phyloP scores from a whole-genome alignment of 2,113 vertebrate genomes.

The Elanoides forficatus region DNA sequence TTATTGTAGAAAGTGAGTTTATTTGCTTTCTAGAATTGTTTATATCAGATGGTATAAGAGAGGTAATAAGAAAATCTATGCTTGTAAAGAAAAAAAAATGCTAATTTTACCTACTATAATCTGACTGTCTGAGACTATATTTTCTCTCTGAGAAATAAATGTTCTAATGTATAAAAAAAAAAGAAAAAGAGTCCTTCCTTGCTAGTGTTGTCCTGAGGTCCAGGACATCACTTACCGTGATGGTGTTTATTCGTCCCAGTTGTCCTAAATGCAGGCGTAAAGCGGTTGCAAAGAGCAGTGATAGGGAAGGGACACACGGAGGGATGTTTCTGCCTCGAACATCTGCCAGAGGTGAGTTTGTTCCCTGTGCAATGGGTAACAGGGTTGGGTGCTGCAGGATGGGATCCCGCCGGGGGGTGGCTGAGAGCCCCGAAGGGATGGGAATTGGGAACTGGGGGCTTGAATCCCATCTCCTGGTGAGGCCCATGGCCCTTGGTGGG shows the following conservation, averaged over 20 bases:
- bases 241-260: background rate
- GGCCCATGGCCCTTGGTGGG: background rate
- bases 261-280: background rate
- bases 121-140: slow-evolving; percentile 88
- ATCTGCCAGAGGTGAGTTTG: background rate
- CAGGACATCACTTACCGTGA: background rate
- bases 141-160: slow-evolving; percentile 95
- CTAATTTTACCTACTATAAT: slow-evolving; percentile 92
- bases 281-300: rapidly evolving
- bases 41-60: slow-evolving; percentile 87
- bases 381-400: background rate
- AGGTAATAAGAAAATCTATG: slow-evolving; percentile 84
- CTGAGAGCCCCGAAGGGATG: background rate
- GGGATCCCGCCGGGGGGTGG: background rate
- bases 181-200: background rate
- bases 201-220: background rate
- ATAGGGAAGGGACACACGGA: background rate
- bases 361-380: background rate
- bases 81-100: slow-evolving; percentile 88
- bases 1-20: slow-evolving; percentile 90
- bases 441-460: background rate
- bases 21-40: slow-evolving; percentile 87
- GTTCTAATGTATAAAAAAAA: slow-evolving; percentile 75
- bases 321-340: background rate
- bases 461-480: background rate